Conservation (phyloP, 2,888 invertebrate species). For the Colostygia pectinataria region DNA sequence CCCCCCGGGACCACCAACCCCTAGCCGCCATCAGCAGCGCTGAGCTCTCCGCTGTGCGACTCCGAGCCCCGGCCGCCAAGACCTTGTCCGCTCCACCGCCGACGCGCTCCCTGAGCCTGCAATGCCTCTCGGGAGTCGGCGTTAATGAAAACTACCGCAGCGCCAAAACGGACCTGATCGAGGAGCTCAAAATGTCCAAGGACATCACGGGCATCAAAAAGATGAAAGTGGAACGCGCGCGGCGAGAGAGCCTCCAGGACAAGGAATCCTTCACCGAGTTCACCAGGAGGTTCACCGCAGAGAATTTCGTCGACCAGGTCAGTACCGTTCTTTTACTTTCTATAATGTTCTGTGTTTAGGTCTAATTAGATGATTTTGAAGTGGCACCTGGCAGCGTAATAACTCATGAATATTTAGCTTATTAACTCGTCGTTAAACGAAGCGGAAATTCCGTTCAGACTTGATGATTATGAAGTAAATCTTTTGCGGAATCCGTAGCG, state of each 20-base stretch:
- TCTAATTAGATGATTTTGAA: constrained; percentile 29
- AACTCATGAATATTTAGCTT: constrained; percentile 15
- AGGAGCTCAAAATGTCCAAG: constrained; percentile 95
- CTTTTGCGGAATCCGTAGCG: constrained; percentile 14
- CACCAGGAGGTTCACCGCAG: constrained; percentile 91
- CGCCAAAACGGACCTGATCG: constrained; percentile 93
- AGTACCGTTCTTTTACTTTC: constrained; percentile 53
- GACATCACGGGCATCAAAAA: constrained; percentile 97
- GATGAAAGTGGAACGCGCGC: constrained; percentile 94
- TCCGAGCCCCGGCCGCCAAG: constrained; percentile 89
- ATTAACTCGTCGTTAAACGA: constrained; percentile 12
- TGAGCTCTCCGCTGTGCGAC: constrained; percentile 92
- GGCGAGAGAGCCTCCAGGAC: constrained; percentile 91
- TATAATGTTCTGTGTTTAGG: constrained; percentile 23
- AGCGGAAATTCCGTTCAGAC: constrained; percentile 10
- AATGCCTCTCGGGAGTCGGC: constrained; percentile 85
- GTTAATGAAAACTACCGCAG: constrained; percentile 85
- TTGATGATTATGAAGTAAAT: constrained; percentile 11
- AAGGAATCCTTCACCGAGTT: constrained; percentile 93
- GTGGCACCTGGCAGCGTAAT: constrained; percentile 30
- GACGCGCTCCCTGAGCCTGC: constrained; percentile 88
- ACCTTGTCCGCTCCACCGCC: constrained; percentile 90
- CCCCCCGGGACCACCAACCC: constrained; percentile 83
- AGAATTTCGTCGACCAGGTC: constrained; percentile 95
- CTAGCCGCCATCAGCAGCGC: constrained; percentile 94